Evolutionary conservation across 1,140 invertebrate species (phyloP).

Genomic region (Drosophila yakuba): DNA sequence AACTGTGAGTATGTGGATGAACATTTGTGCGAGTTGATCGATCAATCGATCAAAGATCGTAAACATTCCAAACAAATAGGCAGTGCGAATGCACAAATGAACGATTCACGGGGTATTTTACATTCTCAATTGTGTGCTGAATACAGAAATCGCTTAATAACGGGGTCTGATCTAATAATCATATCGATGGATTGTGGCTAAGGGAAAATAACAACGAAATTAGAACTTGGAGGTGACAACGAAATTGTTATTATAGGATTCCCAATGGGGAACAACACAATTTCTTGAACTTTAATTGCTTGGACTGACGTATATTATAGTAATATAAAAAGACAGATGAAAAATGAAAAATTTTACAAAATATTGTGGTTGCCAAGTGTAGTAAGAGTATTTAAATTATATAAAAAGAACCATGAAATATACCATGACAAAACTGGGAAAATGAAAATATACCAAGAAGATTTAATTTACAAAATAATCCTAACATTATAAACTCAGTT

Average conservation of each 20-base stretch:
- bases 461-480: not conserved
- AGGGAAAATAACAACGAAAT: not conserved
- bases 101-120: not conserved
- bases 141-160: constrained; percentile 8
- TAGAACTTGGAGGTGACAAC: not conserved
- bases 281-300: not conserved
- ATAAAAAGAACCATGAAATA: not conserved
- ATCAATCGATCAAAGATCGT: constrained; percentile 2
- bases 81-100: not conserved
- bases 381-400: not conserved
- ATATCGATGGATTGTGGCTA: not conserved
- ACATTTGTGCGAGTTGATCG: too few relatives aligned
- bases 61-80: not conserved
- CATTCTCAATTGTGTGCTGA: not conserved
- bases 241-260: not conserved
- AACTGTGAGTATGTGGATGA: too few relatives aligned
- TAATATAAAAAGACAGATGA: too few relatives aligned
- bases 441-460: not conserved
- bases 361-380: not conserved
- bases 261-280: not conserved
- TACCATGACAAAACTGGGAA: not conserved
- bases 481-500: not conserved
- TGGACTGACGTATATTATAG: too few relatives aligned
- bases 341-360: too few relatives aligned
- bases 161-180: not conserved